A percentile compares a stretch with the other conserved stretches of the same genome.
Evolutionary conservation across 2,888 invertebrate species (phyloP).

Genomic region (Diachrysia chrysitis): DNA sequence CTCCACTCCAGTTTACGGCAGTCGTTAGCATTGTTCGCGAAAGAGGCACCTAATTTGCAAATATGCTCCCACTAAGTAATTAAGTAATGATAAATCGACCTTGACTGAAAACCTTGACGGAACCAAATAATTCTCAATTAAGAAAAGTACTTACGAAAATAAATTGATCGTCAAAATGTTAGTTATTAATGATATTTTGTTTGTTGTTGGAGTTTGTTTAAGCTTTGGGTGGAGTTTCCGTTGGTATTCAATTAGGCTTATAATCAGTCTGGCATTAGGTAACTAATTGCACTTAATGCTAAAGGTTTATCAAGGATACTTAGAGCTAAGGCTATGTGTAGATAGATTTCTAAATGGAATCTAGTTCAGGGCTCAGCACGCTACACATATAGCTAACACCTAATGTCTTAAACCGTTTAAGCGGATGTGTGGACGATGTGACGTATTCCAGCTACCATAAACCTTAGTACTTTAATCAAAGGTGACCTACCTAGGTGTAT

Average conservation of each 20-base stretch:
- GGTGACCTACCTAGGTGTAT: no score
- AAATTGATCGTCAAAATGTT: constrained; percentile 43
- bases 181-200: constrained; percentile 44
- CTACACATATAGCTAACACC: neutral
- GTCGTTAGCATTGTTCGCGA: constrained; percentile 23
- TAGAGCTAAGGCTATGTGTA: neutral
- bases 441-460: neutral
- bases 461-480: neutral
- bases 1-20: constrained; percentile 5
- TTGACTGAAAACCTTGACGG: constrained; percentile 11
- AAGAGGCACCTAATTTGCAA: constrained; percentile 15
- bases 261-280: constrained; percentile 4
- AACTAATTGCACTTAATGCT: constrained; percentile 9
- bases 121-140: constrained; percentile 34
- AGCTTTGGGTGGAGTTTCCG: neutral
- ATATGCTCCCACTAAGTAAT: constrained; percentile 23
- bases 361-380: neutral
- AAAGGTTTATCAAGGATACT: neutral
- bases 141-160: constrained; percentile 33
- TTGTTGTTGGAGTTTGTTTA: constrained; percentile 11
- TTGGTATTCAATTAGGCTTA: neutral
- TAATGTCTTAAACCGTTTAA: neutral
- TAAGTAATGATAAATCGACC: constrained; percentile 34
- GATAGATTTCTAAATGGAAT: neutral
- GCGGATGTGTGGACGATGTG: neutral